Conservation (phyloP, 2,797 vertebrate genomes). For the Myoxocephalus aenaeus region DNA sequence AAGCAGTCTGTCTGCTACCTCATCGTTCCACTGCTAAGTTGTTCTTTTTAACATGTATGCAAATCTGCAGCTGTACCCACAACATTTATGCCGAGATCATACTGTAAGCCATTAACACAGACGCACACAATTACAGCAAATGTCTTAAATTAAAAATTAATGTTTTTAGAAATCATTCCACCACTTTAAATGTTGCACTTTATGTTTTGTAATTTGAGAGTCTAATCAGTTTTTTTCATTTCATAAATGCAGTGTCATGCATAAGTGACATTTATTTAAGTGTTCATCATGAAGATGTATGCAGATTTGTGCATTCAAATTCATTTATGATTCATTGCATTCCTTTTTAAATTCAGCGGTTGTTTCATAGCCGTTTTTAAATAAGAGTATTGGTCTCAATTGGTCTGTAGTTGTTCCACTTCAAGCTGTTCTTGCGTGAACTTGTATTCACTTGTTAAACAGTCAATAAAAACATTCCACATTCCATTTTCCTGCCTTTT, state of each 20-base stretch:
- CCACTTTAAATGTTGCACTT: conserved; percentile 58
- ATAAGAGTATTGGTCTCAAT: not conserved
- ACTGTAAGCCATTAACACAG: conserved; percentile 15
- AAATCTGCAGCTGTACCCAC: not conserved
- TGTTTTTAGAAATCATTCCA: conserved; percentile 41
- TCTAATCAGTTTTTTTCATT: conserved; percentile 6
- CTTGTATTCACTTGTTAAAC: not conserved
- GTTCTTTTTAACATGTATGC: conserved; percentile 12
- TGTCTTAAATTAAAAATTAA: conserved; percentile 30
- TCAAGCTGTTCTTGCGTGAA: not conserved
- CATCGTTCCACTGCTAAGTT: conserved; percentile 37
- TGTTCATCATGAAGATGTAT: conserved; percentile 1
- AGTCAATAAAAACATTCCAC: conserved; percentile 57
- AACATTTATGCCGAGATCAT: not conserved
- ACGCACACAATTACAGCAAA: conserved; percentile 17
- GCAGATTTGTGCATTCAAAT: conserved; percentile 5
- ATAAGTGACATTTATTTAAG: not conserved
- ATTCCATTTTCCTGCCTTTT: conserved; percentile 16
- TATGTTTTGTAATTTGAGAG: conserved; percentile 21
- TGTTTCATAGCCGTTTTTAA: not conserved
- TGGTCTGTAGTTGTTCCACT: conserved; percentile 3
- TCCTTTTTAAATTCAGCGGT: conserved; percentile 11
- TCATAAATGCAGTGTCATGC: not conserved
- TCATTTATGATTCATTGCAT: not conserved
- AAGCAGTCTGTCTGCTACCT: conserved; percentile 17